Evolutionary conservation across 2,888 invertebrate genomes (phyloP).

Genomic region (Drosophila sordidapex): DNA sequence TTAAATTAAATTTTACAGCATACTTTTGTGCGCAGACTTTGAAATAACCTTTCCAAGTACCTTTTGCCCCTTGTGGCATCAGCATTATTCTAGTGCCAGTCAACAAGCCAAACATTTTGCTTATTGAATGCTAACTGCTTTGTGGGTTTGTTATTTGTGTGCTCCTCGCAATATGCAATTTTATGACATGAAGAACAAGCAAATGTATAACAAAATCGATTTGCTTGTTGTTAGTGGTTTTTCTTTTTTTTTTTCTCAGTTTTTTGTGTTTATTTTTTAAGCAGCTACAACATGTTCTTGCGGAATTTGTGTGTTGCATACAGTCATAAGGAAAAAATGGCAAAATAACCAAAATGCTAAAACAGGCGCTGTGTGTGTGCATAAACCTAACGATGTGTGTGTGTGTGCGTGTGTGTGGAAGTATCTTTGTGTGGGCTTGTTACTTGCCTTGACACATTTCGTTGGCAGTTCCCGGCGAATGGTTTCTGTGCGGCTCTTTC

Average conservation of each 20-base stretch:
- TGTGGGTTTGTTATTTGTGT: not conserved
- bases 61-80: not conserved
- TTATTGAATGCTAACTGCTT: slow-evolving; percentile 22
- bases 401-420: not conserved
- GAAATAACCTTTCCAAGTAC: slow-evolving; percentile 48
- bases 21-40: slow-evolving; percentile 68
- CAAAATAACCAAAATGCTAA: slow-evolving; percentile 43
- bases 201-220: slow-evolving; percentile 46
- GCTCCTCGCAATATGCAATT: slow-evolving; percentile 22
- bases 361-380: not conserved
- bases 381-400: not conserved
- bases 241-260: not conserved
- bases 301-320: slow-evolving; percentile 9
- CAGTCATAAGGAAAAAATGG: slow-evolving; percentile 8
- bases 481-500: slow-evolving; percentile 18
- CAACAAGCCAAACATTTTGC: not conserved
- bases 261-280: not conserved
- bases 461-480: slow-evolving; percentile 40
- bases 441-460: slow-evolving; percentile 71
- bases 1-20: slow-evolving; percentile 43
- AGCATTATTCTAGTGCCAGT: not conserved
- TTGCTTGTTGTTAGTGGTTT: slow-evolving; percentile 19
- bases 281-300: slow-evolving; percentile 4
- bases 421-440: slow-evolving; percentile 18
- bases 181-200: slow-evolving; percentile 20